Conservation (phyloP, 2,113 vertebrate genomes). For the Corythaeola cristata region DNA sequence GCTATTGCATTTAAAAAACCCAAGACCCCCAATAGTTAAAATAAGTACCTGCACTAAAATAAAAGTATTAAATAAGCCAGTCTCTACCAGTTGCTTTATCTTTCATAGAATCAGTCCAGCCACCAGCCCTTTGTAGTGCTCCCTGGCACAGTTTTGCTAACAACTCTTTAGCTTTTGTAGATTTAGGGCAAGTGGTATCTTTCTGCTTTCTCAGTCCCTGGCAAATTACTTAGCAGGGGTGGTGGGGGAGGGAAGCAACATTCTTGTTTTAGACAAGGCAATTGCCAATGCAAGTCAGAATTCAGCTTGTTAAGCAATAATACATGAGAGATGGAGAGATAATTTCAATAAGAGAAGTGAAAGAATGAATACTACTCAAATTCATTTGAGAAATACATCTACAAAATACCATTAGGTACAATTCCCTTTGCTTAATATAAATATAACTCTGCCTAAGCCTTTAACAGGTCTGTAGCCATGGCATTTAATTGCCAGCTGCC, state of each 20-base stretch:
- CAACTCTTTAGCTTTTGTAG: background rate
- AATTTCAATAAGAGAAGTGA: constrained; percentile 34
- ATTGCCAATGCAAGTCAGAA: constrained; percentile 34
- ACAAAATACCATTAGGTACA: background rate
- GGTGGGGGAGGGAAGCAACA: background rate
- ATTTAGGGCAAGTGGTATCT: background rate
- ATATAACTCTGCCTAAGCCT: background rate
- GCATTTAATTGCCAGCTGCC: constrained; percentile 67
- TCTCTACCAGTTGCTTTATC: background rate
- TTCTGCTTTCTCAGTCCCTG: background rate
- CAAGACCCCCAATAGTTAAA: background rate
- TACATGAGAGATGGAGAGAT: background rate
- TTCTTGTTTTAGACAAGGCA: constrained; percentile 30
- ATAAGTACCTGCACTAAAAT: background rate
- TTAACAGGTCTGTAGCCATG: constrained; percentile 33
- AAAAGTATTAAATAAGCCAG: background rate
- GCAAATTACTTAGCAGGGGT: background rate
- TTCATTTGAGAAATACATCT: background rate
- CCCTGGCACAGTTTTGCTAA: background rate
- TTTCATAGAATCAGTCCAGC: background rate
- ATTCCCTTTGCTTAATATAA: constrained; percentile 34
- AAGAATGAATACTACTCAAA: constrained; percentile 18
- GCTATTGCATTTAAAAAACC: background rate
- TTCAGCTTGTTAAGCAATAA: constrained; percentile 25
- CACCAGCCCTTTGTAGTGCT: background rate